phyloP scores from a whole-genome alignment of 2,113 vertebrate species.

The Candoia aspera region DNA sequence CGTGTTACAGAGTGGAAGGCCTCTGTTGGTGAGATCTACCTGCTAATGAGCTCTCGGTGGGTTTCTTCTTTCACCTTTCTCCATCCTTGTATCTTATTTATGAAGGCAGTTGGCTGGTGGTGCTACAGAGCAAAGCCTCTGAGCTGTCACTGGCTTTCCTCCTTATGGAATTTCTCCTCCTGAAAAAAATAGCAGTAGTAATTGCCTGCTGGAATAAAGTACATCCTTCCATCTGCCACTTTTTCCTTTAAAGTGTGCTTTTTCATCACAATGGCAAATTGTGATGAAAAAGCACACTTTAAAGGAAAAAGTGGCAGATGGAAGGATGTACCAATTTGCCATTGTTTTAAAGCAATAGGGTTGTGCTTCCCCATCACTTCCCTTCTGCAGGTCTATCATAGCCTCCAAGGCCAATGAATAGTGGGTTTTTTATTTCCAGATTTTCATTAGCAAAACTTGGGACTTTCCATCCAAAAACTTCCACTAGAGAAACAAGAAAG shows the following conservation, averaged over 20 bases:
- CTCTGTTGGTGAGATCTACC: conserved; percentile 66
- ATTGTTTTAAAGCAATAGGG: neutral
- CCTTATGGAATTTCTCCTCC: neutral
- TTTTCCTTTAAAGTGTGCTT: neutral
- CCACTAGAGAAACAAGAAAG: too few species aligned
- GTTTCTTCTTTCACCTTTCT: conserved; percentile 54
- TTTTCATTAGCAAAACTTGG: too few species aligned
- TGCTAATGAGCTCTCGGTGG: conserved; percentile 82
- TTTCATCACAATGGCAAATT: neutral
- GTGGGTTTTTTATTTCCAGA: too few species aligned
- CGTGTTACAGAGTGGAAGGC: conserved; percentile 45
- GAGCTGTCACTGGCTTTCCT: conserved; percentile 15
- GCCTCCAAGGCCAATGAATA: too few species aligned
- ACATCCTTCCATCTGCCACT: neutral
- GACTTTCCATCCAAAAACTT: too few species aligned
- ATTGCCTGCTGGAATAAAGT: conserved; percentile 3
- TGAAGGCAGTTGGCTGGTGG: conserved; percentile 13
- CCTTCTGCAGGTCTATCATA: too few species aligned
- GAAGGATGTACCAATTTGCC: neutral
- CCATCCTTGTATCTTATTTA: neutral
- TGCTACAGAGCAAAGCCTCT: conserved; percentile 8
- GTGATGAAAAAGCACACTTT: neutral
- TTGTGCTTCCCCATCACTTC: too few species aligned
- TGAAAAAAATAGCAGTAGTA: neutral
- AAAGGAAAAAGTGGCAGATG: neutral